phyloP scores from a whole-genome alignment of 2,113 vertebrate species.

The Lepus europaeus region DNA sequence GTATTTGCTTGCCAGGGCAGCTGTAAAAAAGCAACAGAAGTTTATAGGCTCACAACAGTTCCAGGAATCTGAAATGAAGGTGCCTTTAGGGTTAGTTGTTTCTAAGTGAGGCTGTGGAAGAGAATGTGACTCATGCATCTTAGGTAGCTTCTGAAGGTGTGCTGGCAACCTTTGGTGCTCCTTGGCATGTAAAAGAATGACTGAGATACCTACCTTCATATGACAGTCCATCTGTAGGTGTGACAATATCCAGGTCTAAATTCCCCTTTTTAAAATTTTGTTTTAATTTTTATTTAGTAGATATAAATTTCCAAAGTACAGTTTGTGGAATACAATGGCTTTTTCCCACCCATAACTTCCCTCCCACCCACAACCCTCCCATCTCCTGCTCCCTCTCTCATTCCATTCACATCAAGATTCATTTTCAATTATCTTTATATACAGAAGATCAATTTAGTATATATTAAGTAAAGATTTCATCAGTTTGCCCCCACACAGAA shows the following conservation, averaged over 20 bases:
- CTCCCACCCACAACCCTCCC: too few relatives aligned
- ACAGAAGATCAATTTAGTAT: too few relatives aligned
- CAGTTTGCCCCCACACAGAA: too few relatives aligned
- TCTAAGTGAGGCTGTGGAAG: not conserved
- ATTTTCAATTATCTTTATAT: too few relatives aligned
- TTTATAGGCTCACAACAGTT: not conserved
- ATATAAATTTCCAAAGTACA: too few relatives aligned
- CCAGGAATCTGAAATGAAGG: not conserved
- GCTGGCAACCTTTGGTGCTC: not conserved
- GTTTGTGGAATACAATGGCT: too few relatives aligned
- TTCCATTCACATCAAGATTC: too few relatives aligned
- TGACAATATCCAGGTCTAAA: too few relatives aligned
- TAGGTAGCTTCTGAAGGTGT: not conserved
- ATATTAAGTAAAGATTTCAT: too few relatives aligned
- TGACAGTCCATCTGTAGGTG: not conserved
- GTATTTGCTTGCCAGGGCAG: not conserved
- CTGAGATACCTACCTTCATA: not conserved
- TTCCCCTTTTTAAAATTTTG: not conserved
- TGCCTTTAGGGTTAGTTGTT: not conserved
- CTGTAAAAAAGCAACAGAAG: not conserved
- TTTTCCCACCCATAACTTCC: too few relatives aligned
- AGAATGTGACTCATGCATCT: not conserved
- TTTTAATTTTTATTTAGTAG: too few relatives aligned
- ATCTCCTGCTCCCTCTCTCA: too few relatives aligned
- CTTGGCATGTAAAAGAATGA: not conserved